Percentiles rank a stretch among this genome's conserved stretches.
These are phyloP conservation scores for Proterorhinus semilunaris DNA, from an alignment of 2,113 vertebrate species.

Conservation along the genomic window DNA sequence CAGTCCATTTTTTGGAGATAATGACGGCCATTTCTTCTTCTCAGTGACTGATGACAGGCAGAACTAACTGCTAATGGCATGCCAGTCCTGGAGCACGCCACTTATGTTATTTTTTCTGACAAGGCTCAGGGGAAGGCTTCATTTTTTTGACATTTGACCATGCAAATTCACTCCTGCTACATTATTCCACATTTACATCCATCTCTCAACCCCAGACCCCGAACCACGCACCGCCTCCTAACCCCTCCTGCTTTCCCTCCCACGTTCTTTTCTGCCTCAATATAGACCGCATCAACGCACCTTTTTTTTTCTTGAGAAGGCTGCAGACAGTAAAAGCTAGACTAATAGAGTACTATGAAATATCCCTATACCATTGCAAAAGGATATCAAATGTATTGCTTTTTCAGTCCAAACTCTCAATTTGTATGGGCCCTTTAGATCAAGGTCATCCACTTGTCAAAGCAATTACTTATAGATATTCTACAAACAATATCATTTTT, in stretches of 20 bases:
- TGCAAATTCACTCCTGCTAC: slow-evolving; percentile 98
- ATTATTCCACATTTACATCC: slow-evolving; percentile 99
- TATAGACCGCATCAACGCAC: slow-evolving; percentile 39
- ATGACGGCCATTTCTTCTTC: slow-evolving; percentile 89
- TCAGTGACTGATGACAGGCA: slow-evolving; percentile 92
- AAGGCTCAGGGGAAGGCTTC: slow-evolving; percentile 96
- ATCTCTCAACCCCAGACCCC: slow-evolving; percentile 72
- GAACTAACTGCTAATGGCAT: slow-evolving; percentile 95
- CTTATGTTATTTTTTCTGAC: slow-evolving; percentile 97
- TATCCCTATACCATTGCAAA: slow-evolving; percentile 82
- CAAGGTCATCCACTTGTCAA: background rate
- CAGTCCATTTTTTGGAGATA: slow-evolving; percentile 81
- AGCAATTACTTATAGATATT: background rate
- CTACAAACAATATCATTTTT: background rate
- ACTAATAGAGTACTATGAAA: slow-evolving; percentile 85
- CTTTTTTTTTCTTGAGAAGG: slow-evolving; percentile 57
- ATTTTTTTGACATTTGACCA: slow-evolving; percentile 99
- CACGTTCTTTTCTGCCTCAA: slow-evolving; percentile 42
- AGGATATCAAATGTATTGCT: slow-evolving; percentile 73
- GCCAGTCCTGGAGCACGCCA: slow-evolving; percentile 89
- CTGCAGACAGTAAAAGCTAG: slow-evolving; percentile 83
- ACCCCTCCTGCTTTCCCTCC: slow-evolving; percentile 4
- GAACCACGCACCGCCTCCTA: slow-evolving; percentile 10
- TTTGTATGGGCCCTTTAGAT: background rate
- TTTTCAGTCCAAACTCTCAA: background rate